Base-by-base conservation (phyloP, 2,888 invertebrate genomes). In the Octonoba sinensis region DNA sequence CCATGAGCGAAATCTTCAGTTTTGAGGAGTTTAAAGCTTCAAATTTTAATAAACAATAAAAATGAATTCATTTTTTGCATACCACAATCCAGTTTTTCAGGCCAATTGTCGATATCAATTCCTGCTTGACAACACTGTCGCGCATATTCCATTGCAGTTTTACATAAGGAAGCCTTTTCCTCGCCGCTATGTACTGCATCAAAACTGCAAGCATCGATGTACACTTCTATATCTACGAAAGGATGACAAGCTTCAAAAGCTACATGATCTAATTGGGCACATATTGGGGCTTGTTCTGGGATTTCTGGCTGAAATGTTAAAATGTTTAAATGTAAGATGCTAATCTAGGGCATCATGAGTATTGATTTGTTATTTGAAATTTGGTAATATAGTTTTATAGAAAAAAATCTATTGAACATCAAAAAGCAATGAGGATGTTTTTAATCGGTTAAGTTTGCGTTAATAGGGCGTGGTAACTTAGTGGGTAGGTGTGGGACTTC, bases 51-150 rank as follows among this genome's bases (percentile, higher is more conserved):
- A 8, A 36, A 36, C 1, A 36, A 6, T 36, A 36, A 36, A 8
- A 36, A 36, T 36, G 8, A 11, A 36, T 2, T 15, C 18, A n/a
- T n/a, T n/a, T 36, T 27, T 20, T 59, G 62, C 85, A 75, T 82
- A 86, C 86, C 93, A 86, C 95, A 95, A 0, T 92, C 87, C 1
- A 90, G 87, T 0, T 89, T 89, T 0, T 89, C 89, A 71, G 93
- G 90, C 94, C 95, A 95, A 85, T 92, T 89, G 18, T 85, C 65
- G 0, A 93, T 89, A 86, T 95, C 95, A n/a, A 95, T 90, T 13
- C 93, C 94, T 75, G 91, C 90, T 16, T 90, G 89, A 16, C 91
- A 90, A 86, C 95, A 95, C 85, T 92, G 93, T 77, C 92, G 90
- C 0, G 93, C 93, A 87, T 95, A 95, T 0, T 93, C 92, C 85